Evolutionary conservation across 2,113 vertebrate species (phyloP), one percentile per base, ranked within the genome.

Genomic region (Hyperoodon ampullatus): DNA sequence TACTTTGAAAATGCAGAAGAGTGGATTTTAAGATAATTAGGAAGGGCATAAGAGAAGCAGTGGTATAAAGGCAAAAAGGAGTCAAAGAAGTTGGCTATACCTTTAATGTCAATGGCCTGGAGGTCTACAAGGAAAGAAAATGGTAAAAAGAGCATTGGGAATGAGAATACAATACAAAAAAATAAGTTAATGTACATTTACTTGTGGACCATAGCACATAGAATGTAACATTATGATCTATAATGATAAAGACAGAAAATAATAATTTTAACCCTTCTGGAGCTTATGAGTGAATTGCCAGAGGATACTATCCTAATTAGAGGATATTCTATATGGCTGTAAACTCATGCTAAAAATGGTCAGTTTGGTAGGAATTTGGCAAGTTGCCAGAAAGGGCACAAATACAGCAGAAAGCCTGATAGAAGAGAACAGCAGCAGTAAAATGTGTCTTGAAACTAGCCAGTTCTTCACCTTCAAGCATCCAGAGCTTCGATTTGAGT

Each of bases 1-100:
- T 84, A 88, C 50, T 95, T 81, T 44, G 35, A 94, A 92, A 95
- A 90, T 63, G 4, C 47, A 39, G 47, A 83, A 26, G 39, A 44
- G 3, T 80, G 35, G 42, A 68, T 93, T 95, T 85, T 19, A 61
- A 93, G 39, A 96, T 58, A 9, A 71, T 90, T 74, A 13, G 4
- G 60, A 90, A 86, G 13, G 24, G 74, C 5, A 30, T 71, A 77
- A 42, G 15, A 42, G 3, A 94, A 61, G 4, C 39, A 77, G 6
- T 33, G 5, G 1, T 26, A 58, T 77, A 72, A 93, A 87, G 47
- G 11, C 85, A 85, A 44, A 24, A 63, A 71, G 1, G n/a, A 60
- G 78, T 93, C 33, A 66, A 70, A 84, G 13, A 87, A 42, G 3
- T 28, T 90, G 44, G 50, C 12, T 35, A 19, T 91, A 86, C 47